A percentile compares a stretch with the other conserved stretches of the same genome.
Conservation (phyloP, 2,113 vertebrate genomes). For the Carassius carassius region DNA sequence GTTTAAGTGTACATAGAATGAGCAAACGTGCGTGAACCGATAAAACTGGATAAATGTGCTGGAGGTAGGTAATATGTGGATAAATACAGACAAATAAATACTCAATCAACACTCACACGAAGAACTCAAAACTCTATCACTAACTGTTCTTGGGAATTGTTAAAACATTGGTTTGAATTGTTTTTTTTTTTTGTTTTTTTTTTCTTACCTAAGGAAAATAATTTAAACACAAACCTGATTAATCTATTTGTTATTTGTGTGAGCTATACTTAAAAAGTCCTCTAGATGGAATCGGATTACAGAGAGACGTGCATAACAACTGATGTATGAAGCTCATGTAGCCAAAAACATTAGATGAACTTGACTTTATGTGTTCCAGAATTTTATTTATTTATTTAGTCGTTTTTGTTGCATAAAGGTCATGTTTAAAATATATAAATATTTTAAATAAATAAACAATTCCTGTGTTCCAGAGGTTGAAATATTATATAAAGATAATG, state of each 20-base stretch:
- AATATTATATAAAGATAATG: no score
- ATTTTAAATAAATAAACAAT: no score
- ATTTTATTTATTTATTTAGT: no score
- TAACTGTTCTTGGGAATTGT: background rate
- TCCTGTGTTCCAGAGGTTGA: no score
- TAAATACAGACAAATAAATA: background rate
- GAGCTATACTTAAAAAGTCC: background rate
- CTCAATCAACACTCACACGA: background rate
- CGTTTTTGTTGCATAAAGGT: no score
- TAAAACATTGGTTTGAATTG: no score
- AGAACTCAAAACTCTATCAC: background rate
- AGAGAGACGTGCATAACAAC: background rate
- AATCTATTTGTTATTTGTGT: background rate
- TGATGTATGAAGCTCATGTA: background rate
- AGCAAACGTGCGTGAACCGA: background rate
- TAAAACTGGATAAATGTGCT: background rate
- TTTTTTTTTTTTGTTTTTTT: background rate
- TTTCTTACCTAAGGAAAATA: no score
- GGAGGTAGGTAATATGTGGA: background rate
- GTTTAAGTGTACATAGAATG: background rate
- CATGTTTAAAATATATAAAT: no score
- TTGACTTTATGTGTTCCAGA: background rate
- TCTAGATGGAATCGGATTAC: constrained; percentile 29
- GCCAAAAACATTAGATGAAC: background rate
- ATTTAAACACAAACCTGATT: background rate